Conservation (phyloP, 2,888 invertebrate genomes). For the Xylophagus ater region DNA sequence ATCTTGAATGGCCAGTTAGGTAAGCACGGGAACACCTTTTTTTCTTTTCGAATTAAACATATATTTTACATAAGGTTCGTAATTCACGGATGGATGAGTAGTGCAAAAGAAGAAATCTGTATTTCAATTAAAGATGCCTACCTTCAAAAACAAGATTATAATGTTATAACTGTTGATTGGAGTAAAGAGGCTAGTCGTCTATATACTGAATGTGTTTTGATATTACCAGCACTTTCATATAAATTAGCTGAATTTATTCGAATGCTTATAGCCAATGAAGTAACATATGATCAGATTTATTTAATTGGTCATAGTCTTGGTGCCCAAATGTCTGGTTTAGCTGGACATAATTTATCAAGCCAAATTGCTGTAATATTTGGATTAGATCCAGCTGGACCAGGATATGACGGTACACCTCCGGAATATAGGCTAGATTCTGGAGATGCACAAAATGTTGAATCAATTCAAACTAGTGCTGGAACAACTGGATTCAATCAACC, state of each 20-base stretch:
- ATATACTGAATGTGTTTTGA: constrained; percentile 20
- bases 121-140: constrained; percentile 36
- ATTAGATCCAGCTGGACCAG: constrained; percentile 23
- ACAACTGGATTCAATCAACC: constrained; percentile 28
- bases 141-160: constrained; percentile 44
- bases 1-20: constrained; percentile 20
- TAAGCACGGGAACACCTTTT: no score
- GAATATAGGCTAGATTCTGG: constrained; percentile 22
- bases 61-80: constrained; percentile 26
- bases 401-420: constrained; percentile 22
- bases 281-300: constrained; percentile 40
- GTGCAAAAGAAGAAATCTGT: constrained; percentile 39
- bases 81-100: constrained; percentile 49
- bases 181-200: constrained; percentile 46
- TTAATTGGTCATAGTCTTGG: constrained; percentile 48
- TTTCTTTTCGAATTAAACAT: not conserved
- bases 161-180: constrained; percentile 52
- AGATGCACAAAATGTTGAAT: constrained; percentile 32
- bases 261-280: constrained; percentile 38
- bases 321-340: constrained; percentile 46
- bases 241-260: constrained; percentile 27
- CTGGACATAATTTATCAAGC: constrained; percentile 44
- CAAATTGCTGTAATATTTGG: constrained; percentile 43
- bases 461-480: constrained; percentile 32
- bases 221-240: no score